These are phyloP conservation scores for Leptinotarsa defecta DNA, from an alignment of 1,140 invertebrate species.

Conservation along the genomic window DNA sequence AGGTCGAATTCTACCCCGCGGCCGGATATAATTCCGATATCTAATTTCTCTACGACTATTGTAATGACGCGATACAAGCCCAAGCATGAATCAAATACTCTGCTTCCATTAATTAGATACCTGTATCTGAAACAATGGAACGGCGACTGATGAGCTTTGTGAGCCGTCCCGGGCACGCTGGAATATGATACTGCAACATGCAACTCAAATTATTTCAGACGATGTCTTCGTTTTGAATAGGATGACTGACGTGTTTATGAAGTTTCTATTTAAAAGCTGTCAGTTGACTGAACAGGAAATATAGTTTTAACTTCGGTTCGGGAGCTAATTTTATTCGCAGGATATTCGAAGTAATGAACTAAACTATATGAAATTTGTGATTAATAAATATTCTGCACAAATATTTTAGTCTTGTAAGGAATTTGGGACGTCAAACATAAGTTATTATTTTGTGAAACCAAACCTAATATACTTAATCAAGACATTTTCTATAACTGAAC, in stretches of 20 bases:
- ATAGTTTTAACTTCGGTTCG: not conserved
- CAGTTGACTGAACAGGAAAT: not conserved
- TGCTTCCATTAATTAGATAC: constrained; percentile 35
- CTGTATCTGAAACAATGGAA: constrained; percentile 21
- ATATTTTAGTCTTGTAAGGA: too few relatives aligned
- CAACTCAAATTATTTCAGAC: not conserved
- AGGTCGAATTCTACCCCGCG: not conserved
- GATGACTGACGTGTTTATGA: constrained; percentile 19
- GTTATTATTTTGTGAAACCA: too few relatives aligned
- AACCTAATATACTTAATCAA: too few relatives aligned
- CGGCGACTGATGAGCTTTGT: constrained; percentile 10
- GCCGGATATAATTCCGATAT: constrained; percentile 27
- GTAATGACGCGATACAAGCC: constrained; percentile 31
- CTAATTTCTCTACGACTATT: constrained; percentile 28
- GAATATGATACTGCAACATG: constrained; percentile 4
- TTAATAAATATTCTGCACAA: too few relatives aligned
- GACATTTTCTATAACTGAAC: too few relatives aligned
- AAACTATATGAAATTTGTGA: too few relatives aligned
- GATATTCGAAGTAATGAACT: too few relatives aligned
- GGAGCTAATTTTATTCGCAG: not conserved
- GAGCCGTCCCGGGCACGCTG: not conserved
- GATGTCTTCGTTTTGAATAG: constrained; percentile 7
- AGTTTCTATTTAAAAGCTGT: constrained; percentile 2
- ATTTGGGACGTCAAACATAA: too few relatives aligned
- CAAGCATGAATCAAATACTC: constrained; percentile 13